Evolutionary conservation across 2,113 vertebrate genomes (phyloP), one percentile per base, ranked within the genome.

Genomic region (Nicator chloris): DNA sequence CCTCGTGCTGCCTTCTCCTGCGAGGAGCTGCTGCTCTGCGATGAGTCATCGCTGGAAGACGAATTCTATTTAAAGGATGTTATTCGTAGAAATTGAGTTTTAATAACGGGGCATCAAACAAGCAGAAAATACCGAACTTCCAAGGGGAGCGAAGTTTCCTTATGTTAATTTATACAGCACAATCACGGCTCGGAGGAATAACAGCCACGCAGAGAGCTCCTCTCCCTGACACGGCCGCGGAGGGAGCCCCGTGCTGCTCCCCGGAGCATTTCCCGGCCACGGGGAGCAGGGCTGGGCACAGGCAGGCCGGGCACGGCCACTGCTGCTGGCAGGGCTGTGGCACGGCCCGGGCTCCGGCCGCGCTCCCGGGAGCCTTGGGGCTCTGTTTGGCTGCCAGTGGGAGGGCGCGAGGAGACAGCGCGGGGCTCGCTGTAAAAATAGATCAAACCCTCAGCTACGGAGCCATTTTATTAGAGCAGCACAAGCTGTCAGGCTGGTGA

Each of bases 101-200:
- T 94, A 97, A 97, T 95, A 96, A 86, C 93, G 87, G 94, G 86
- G 93, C 76, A 93, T 95, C 85, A 86, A 95, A 93, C 61, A 64
- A 82, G 90, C 86, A 93, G 93, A 95, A 96, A 97, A 97, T 42
- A 86, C 90, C 66, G 12, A 86, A 95, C 76, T 86, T 90, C 73
- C 91, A 86, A 87, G 73, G 8, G 20, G 53, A 78, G 93, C 45
- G 37, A 49, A 90, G 94, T 90, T 91, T 92, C 90, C 24, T 0
- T 63, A 37, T 80, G 95, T 75, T 95, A 82, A 96, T 95, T 92
- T 77, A 88, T 77, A 92, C 72, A 7, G 86, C 87, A 51, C 81
- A 83, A 28, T 39, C 79, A 51, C 53, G 4, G 86, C 95, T 83
- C 2, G 45, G 27, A 75, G 92, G 77, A 61, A 94, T 39, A 9